These are phyloP conservation scores for Drepanosiphum platanoidis DNA, from an alignment of 2,888 invertebrate species.

Conservation along the genomic window DNA sequence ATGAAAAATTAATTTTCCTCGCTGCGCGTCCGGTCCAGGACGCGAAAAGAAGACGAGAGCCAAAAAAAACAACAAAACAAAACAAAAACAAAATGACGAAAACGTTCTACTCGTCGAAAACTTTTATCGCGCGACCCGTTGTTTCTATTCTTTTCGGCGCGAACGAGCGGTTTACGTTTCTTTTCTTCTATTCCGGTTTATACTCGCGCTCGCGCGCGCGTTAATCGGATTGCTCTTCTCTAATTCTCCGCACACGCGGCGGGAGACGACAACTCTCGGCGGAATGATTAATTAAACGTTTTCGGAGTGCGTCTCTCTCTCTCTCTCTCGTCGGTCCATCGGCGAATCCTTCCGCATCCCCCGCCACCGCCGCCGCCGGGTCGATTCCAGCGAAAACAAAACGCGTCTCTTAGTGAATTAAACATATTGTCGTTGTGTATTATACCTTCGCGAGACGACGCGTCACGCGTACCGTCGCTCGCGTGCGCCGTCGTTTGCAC, in stretches of 20 bases:
- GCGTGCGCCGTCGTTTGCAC: background rate
- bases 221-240: conserved; percentile 26
- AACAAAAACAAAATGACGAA: background rate
- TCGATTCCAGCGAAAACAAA: conserved; percentile 19
- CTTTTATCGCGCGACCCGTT: conserved; percentile 22
- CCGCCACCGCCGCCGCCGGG: background rate
- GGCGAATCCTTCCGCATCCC: background rate
- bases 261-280: background rate
- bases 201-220: too few relatives aligned
- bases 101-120: conserved; percentile 16
- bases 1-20: background rate
- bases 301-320: conserved; percentile 26
- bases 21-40: background rate
- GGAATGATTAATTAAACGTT: conserved; percentile 55
- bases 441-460: too few relatives aligned
- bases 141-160: background rate
- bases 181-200: background rate
- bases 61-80: too few relatives aligned
- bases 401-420: conserved; percentile 37
- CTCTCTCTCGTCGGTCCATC: too few relatives aligned
- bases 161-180: conserved; percentile 34
- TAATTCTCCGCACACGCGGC: background rate
- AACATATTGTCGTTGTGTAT: background rate
- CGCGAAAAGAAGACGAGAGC: background rate
- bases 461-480: background rate